Percentiles rank a stretch among this genome's conserved stretches.
These are phyloP conservation scores for Champsocephalus gunnari DNA, from an alignment of 2,797 vertebrate genomes.

Conservation along the genomic window DNA sequence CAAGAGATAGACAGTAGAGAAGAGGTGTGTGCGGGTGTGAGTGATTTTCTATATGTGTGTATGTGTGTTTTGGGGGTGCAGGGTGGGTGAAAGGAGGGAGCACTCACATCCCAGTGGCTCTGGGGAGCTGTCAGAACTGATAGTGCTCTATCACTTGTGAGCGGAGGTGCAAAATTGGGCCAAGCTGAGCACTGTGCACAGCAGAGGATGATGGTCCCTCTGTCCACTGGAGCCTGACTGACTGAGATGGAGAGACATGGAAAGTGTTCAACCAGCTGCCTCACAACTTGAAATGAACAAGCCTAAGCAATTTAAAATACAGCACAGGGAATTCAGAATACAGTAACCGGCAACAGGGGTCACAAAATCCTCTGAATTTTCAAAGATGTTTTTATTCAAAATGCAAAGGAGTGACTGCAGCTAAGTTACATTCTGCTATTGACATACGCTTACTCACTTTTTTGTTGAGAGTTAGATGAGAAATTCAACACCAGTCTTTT, in stretches of 20 bases:
- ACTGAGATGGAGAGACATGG: conserved; percentile 77
- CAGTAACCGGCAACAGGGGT: conserved; percentile 32
- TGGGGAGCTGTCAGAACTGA: conserved; percentile 86
- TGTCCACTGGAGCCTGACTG: conserved; percentile 78
- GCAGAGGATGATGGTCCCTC: conserved; percentile 81
- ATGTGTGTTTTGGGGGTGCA: conserved; percentile 58
- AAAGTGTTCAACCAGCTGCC: conserved; percentile 72
- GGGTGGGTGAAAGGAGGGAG: conserved; percentile 71
- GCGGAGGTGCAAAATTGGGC: conserved; percentile 85
- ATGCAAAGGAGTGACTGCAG: conserved; percentile 36
- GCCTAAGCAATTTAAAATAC: conserved; percentile 57
- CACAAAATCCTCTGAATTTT: conserved; percentile 30
- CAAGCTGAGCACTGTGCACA: conserved; percentile 77
- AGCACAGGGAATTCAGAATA: conserved; percentile 52
- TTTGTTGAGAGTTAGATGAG: not conserved
- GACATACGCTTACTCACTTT: not conserved
- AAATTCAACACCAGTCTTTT: not conserved
- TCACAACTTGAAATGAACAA: conserved; percentile 71
- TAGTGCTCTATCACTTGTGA: conserved; percentile 86
- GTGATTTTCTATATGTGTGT: conserved; percentile 37
- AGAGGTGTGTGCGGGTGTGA: conserved; percentile 46
- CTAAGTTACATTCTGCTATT: not conserved
- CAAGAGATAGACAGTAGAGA: conserved; percentile 69
- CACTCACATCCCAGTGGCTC: conserved; percentile 83
- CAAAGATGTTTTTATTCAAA: conserved; percentile 28